Evolutionary conservation across 1,140 invertebrate genomes (phyloP).

Genomic region (Pachypeltis micranthus): DNA sequence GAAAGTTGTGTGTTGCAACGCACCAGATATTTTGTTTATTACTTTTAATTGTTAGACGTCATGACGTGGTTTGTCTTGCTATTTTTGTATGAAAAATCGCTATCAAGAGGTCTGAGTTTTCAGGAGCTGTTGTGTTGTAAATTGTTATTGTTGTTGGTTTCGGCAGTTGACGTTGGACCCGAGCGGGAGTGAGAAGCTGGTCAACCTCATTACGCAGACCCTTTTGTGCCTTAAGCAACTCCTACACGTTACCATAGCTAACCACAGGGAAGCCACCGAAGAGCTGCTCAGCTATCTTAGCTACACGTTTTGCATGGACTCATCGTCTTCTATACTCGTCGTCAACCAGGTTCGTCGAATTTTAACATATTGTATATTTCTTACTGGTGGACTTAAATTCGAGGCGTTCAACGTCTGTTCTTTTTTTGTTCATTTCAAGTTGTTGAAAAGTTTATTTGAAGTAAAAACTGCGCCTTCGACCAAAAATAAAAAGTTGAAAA

Average conservation of each 20-base stretch:
- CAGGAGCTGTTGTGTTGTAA: too few species aligned
- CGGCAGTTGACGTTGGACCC: slow-evolving; percentile 63
- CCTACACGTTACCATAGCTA: slow-evolving; percentile 60
- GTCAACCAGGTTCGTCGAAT: slow-evolving; percentile 55
- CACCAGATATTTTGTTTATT: too few species aligned
- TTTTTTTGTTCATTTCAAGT: slow-evolving; percentile 35
- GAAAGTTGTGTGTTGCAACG: too few species aligned
- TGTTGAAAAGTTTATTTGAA: slow-evolving; percentile 72
- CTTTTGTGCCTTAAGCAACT: slow-evolving; percentile 58
- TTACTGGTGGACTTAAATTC: background rate
- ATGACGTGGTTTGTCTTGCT: too few species aligned
- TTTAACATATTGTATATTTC: too few species aligned
- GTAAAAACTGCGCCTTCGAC: slow-evolving; percentile 48
- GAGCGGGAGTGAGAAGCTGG: slow-evolving; percentile 58
- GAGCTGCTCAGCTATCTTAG: slow-evolving; percentile 68
- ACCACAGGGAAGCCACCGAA: slow-evolving; percentile 62
- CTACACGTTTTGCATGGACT: slow-evolving; percentile 54
- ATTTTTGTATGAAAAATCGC: too few species aligned
- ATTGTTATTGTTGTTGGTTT: too few species aligned
- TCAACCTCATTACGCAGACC: slow-evolving; percentile 50
- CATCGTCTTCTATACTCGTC: slow-evolving; percentile 58
- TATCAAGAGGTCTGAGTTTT: too few species aligned
- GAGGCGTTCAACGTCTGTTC: too few species aligned
- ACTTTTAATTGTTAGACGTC: too few species aligned
- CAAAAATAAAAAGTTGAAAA: background rate